phyloP scores from a whole-genome alignment of 2,797 vertebrate species.

The Kryptopterus vitreolus region DNA sequence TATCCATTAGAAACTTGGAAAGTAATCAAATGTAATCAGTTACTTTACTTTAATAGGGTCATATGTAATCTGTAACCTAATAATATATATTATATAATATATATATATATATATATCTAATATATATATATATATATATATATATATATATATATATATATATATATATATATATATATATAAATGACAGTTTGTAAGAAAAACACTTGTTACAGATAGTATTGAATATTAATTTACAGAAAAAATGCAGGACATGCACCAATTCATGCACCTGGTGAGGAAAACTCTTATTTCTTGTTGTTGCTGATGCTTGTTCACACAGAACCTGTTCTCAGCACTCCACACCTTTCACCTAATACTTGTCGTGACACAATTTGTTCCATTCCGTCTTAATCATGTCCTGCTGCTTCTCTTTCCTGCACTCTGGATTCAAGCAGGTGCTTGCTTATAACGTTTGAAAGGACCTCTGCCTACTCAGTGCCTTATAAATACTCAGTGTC shows the following conservation, averaged over 20 bases:
- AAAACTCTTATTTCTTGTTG: background rate
- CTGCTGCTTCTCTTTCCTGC: background rate
- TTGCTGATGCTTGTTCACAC: background rate
- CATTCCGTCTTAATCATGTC: background rate
- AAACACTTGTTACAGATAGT: too few relatives aligned
- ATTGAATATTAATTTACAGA: background rate
- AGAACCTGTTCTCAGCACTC: background rate
- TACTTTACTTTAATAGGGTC: too few relatives aligned
- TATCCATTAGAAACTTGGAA: too few relatives aligned
- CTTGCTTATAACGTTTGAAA: background rate
- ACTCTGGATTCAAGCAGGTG: conserved; percentile 2
- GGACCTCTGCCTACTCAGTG: background rate
- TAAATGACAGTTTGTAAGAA: too few relatives aligned
- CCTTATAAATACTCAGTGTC: background rate
- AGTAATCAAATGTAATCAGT: too few relatives aligned
- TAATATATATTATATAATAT: too few relatives aligned
- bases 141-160: too few relatives aligned
- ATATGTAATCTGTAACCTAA: too few relatives aligned
- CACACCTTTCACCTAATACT: background rate
- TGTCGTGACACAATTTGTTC: background rate
- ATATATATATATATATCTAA: too few relatives aligned
- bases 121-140: too few relatives aligned
- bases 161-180: too few relatives aligned
- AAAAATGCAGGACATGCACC: background rate
- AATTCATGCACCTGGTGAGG: background rate